These are phyloP conservation scores for Chloropsis cyanopogon DNA, from an alignment of 2,113 vertebrate genomes.

Conservation along the genomic window DNA sequence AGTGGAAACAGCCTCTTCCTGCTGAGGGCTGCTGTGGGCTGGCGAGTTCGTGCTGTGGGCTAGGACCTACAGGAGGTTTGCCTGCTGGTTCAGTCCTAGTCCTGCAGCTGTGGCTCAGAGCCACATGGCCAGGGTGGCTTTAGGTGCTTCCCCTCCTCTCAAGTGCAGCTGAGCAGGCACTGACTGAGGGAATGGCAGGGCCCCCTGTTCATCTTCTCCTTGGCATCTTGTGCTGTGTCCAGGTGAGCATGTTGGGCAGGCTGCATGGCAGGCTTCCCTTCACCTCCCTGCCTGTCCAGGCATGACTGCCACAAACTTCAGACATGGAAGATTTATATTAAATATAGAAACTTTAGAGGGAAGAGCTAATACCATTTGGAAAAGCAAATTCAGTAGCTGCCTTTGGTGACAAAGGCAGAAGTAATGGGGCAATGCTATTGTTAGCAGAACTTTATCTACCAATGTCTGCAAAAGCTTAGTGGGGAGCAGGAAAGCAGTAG, in stretches of 20 bases:
- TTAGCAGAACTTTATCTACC: slow-evolving; percentile 47
- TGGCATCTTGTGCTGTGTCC: not conserved
- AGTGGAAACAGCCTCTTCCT: not conserved
- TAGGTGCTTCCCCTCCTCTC: not conserved
- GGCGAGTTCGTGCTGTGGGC: not conserved
- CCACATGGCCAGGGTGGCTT: not conserved
- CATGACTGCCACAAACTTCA: not conserved
- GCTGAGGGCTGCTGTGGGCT: not conserved
- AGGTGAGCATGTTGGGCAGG: rapidly evolving
- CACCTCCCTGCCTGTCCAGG: not conserved
- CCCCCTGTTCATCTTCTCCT: not conserved
- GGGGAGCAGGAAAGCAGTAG: not conserved
- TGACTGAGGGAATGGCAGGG: not conserved
- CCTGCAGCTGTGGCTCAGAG: not conserved
- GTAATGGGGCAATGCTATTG: slow-evolving; percentile 14
- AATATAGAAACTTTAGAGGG: slow-evolving; percentile 15
- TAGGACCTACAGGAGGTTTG: not conserved
- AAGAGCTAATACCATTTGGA: not conserved
- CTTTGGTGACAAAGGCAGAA: slow-evolving; percentile 22
- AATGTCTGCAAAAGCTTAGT: not conserved
- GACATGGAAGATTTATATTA: not conserved
- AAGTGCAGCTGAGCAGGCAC: not conserved
- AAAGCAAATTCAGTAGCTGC: slow-evolving; percentile 18
- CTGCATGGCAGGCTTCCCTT: not conserved
- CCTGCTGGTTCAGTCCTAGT: rapidly evolving